Percentiles rank a stretch among this genome's conserved stretches.
phyloP scores from a whole-genome alignment of 2,888 invertebrate genomes.

The Hemithea aestivaria region DNA sequence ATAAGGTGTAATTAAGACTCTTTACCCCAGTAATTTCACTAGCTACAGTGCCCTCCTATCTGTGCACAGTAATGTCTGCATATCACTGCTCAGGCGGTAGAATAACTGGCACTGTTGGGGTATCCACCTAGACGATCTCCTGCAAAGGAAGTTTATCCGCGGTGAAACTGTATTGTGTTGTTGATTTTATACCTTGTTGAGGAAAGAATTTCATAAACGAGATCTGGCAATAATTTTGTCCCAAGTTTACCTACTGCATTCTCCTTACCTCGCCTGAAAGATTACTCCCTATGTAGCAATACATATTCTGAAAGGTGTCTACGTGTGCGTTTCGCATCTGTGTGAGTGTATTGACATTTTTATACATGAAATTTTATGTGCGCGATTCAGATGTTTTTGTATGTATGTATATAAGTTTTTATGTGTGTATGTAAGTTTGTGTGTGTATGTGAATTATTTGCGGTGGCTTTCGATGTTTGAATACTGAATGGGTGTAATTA shows the following conservation, averaged over 20 bases:
- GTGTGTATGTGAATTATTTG: constrained; percentile 60
- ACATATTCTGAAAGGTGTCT: constrained; percentile 56
- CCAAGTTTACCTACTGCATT: constrained; percentile 4
- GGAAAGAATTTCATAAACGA: too few relatives aligned
- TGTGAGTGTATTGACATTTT: constrained; percentile 75
- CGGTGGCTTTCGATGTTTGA: constrained; percentile 62
- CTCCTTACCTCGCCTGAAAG: constrained; percentile 45
- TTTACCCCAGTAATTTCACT: too few relatives aligned
- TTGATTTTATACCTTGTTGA: too few relatives aligned
- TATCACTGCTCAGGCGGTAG: too few relatives aligned
- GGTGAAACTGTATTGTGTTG: too few relatives aligned
- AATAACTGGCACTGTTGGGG: too few relatives aligned
- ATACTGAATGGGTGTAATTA: constrained; percentile 70
- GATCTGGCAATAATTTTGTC: too few relatives aligned
- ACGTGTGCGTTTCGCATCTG: constrained; percentile 30
- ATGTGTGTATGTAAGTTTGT: constrained; percentile 43
- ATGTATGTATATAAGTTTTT: constrained; percentile 48
- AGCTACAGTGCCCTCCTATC: too few relatives aligned
- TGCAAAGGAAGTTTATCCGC: too few relatives aligned
- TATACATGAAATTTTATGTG: constrained; percentile 74
- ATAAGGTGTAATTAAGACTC: too few relatives aligned
- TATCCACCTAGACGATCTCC: too few relatives aligned
- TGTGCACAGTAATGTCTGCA: too few relatives aligned
- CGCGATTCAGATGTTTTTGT: constrained; percentile 61
- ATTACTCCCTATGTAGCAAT: constrained; percentile 62